Percentiles rank a stretch among this genome's conserved stretches.
Conservation (phyloP, 2,888 invertebrate species). For the Bombylius major region DNA sequence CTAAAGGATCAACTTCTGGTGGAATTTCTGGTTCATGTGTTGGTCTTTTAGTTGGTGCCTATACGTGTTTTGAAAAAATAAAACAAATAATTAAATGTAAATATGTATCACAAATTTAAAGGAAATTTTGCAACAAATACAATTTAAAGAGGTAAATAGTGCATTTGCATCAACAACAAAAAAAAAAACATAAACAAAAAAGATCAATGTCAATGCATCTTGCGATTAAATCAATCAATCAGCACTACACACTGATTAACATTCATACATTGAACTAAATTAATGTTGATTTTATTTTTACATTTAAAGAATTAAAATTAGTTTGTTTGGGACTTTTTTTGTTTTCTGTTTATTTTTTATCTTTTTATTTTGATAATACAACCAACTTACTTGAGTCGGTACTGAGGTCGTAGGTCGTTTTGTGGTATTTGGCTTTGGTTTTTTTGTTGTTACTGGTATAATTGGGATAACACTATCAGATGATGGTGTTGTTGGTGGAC, state of each 20-base stretch:
- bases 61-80: neutral
- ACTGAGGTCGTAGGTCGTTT: slow-evolving; percentile 19
- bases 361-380: too few relatives aligned
- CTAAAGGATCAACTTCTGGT: slow-evolving; percentile 30
- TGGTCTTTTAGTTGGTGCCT: slow-evolving; percentile 3
- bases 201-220: neutral
- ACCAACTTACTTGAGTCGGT: neutral
- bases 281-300: too few relatives aligned
- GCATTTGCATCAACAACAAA: neutral
- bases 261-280: neutral
- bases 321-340: too few relatives aligned
- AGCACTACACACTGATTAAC: neutral
- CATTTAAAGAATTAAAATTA: too few relatives aligned
- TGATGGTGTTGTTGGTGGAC: slow-evolving; percentile 56
- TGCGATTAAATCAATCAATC: neutral
- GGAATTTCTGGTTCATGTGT: slow-evolving; percentile 21
- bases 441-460: slow-evolving; percentile 17
- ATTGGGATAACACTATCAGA: slow-evolving; percentile 29
- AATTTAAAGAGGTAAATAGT: too few relatives aligned
- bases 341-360: too few relatives aligned
- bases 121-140: too few relatives aligned
- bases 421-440: slow-evolving; percentile 17
- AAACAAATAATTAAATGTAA: neutral
- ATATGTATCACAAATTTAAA: too few relatives aligned
- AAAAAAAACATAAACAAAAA: too few relatives aligned